Evolutionary conservation across 2,888 invertebrate genomes (phyloP).

Genomic region (Pediacus dermestoides): DNA sequence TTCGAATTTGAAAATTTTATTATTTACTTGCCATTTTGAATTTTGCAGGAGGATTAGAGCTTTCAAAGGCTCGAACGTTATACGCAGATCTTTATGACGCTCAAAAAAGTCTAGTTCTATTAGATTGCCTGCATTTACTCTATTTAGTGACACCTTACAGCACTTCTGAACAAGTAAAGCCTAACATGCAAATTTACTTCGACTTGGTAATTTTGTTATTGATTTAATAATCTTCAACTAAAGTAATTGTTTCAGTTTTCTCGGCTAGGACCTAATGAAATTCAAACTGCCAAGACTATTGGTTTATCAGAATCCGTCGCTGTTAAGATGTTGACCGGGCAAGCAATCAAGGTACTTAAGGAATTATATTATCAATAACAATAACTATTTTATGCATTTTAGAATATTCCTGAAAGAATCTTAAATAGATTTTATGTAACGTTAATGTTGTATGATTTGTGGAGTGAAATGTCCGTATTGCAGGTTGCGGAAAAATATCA

Average conservation of each 20-base stretch:
- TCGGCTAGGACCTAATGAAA: constrained; percentile 59
- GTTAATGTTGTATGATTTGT: constrained; percentile 76
- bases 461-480: constrained; percentile 65
- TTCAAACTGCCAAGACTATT: constrained; percentile 67
- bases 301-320: constrained; percentile 76
- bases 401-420: constrained; percentile 60
- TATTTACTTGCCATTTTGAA: constrained; percentile 8
- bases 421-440: constrained; percentile 81
- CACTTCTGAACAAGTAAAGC: constrained; percentile 55
- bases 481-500: constrained; percentile 67
- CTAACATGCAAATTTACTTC: constrained; percentile 56
- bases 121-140: constrained; percentile 79
- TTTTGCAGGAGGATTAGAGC: constrained; percentile 70
- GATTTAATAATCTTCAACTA: constrained; percentile 10
- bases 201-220: constrained; percentile 52
- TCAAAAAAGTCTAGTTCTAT: constrained; percentile 70
- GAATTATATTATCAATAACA: not conserved
- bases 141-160: constrained; percentile 84
- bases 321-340: constrained; percentile 65
- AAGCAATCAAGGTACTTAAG: constrained; percentile 56
- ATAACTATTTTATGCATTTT: constrained; percentile 27
- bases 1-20: constrained; percentile 10
- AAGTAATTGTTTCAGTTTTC: constrained; percentile 54
- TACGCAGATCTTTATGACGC: constrained; percentile 71
- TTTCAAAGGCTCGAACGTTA: constrained; percentile 67